A percentile compares a stretch with the other conserved stretches of the same genome.
Conservation (phyloP, 2,797 vertebrate genomes). For the Schizothorax lantsangensis region DNA sequence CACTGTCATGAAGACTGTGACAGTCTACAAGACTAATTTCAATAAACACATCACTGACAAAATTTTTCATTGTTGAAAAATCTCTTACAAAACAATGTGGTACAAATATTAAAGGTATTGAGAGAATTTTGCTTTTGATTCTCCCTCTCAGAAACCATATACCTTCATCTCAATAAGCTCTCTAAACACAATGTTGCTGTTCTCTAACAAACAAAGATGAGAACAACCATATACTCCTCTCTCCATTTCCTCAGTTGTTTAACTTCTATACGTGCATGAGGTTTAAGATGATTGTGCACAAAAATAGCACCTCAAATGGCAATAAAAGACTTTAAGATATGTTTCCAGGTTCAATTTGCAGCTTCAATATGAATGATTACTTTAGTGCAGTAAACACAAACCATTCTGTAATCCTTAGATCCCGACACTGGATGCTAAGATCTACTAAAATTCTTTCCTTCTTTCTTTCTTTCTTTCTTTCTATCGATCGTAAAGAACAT, state of each 20-base stretch:
- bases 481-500: neutral
- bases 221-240: neutral
- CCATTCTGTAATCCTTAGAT: too few species aligned
- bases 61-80: neutral
- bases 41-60: neutral
- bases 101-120: too few species aligned
- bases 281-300: neutral
- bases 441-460: too few species aligned
- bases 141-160: too few species aligned
- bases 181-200: neutral
- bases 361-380: neutral
- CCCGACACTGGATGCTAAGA: too few species aligned
- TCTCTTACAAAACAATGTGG: neutral
- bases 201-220: neutral
- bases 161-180: neutral
- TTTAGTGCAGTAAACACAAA: neutral
- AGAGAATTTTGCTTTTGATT: too few species aligned
- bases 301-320: neutral
- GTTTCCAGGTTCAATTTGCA: neutral
- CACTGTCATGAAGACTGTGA: neutral
- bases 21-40: neutral
- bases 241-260: too few species aligned
- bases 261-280: neutral
- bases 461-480: neutral
- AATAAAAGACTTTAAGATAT: neutral